These are phyloP conservation scores for Isaurus tuberculatus DNA, from an alignment of 92 coral and sea anemone genomes.

Conservation along the genomic window DNA sequence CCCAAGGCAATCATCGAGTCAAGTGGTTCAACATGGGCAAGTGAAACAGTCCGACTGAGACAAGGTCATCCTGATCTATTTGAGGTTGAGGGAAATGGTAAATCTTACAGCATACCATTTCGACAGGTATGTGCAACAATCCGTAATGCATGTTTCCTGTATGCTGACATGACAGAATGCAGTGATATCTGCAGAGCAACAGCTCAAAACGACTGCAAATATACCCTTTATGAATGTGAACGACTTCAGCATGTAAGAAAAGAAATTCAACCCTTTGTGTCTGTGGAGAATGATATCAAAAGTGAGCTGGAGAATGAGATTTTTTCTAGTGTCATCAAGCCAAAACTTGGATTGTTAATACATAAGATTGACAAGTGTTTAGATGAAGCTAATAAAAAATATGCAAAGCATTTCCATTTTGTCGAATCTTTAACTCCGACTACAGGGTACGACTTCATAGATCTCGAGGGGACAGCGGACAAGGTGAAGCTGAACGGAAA, in stretches of 20 bases:
- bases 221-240: constrained; percentile 16
- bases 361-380: constrained; percentile 14
- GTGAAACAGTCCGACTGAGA: constrained; percentile 49
- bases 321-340: constrained; percentile 17
- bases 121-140: constrained; percentile 38
- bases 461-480: constrained; percentile 25
- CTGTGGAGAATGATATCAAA: constrained; percentile 14
- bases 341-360: constrained; percentile 9
- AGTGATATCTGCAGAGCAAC: constrained; percentile 18
- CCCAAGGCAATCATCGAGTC: constrained; percentile 44
- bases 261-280: constrained; percentile 2
- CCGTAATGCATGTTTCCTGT: constrained; percentile 49
- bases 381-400: constrained; percentile 1
- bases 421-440: background rate
- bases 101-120: constrained; percentile 21
- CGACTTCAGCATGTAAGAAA: constrained; percentile 23
- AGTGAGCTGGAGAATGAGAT: constrained; percentile 21
- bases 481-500: constrained; percentile 45
- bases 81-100: constrained; percentile 46
- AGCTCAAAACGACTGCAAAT: constrained; percentile 8
- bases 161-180: constrained; percentile 53
- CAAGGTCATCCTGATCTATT: constrained; percentile 53
- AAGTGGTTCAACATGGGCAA: constrained; percentile 57
- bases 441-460: background rate
- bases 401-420: constrained; percentile 1